Base-by-base conservation (phyloP, 2,888 invertebrate species). In the Orchesellides sinensis region DNA sequence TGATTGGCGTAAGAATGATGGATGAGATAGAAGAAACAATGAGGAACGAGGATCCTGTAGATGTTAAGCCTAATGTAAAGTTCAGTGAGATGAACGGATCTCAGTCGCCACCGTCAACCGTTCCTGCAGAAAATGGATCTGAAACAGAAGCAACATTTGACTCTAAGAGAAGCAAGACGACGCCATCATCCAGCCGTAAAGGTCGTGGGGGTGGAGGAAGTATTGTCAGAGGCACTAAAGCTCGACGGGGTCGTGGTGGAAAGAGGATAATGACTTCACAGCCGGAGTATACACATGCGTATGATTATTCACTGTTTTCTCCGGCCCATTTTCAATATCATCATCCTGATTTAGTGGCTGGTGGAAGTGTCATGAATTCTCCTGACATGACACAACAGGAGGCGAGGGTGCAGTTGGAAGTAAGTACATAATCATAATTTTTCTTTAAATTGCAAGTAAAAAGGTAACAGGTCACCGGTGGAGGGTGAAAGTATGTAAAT, bases 401-500 rank as follows among this genome's bases (percentile, higher is more conserved):
- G 19, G 14, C 21, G 25, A 56, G 54, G 35, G 8, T 70, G 6
- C 54, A 56, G 21, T 40, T 70, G 17, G n/a, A 35, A 21, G 70
- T 70, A 52, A 25, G 32, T 23, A n/a, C n/a, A n/a, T n/a, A n/a
- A n/a, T n/a, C 21, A 63, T 21, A 5, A 40, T 29, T 29, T 23
- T 2, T 3, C 17, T 19, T 21, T 49, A 17, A 17, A 49, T n/a
- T 17, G n/a, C 12, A 47, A 10, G 4, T 47, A 10, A 47, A 10
- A 10, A 47, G 5, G n/a, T 47, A 10, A 47, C n/a, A 47, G 17
- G 5, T n/a, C n/a, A n/a, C n/a, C n/a, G n/a, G n/a, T n/a, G n/a
- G n/a, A n/a, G n/a, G n/a, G n/a, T n/a, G n/a, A n/a, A n/a, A 47
- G 4, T 47, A 32, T 32, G 5, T 32, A 32, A 6, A 32, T 32